A percentile compares a stretch with the other conserved stretches of the same genome.
Evolutionary conservation across 2,113 vertebrate species (phyloP).

Genomic region (Leptobrachium ailaonicum): DNA sequence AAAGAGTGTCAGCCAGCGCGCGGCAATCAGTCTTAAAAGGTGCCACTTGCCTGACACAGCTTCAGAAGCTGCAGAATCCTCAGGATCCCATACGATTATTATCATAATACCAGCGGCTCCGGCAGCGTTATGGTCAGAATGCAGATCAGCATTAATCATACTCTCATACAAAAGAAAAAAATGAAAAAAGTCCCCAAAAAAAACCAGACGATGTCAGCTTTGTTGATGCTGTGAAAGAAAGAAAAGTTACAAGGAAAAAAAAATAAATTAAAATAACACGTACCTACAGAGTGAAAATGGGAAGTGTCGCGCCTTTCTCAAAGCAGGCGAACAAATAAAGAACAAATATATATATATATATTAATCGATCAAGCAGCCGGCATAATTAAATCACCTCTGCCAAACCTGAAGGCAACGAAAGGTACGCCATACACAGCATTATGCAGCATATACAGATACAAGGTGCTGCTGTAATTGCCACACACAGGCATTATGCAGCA

Average conservation of each 20-base stretch:
- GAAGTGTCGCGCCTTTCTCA: slow-evolving; percentile 12
- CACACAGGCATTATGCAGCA: too few species aligned
- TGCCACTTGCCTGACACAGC: slow-evolving; percentile 54
- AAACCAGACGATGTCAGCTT: slow-evolving; percentile 52
- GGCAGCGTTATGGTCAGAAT: slow-evolving; percentile 58
- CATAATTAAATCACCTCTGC: slow-evolving; percentile 47
- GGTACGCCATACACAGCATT: too few species aligned
- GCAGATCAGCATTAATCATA: slow-evolving; percentile 57
- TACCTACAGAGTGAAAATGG: slow-evolving; percentile 46
- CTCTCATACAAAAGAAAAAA: slow-evolving; percentile 56
- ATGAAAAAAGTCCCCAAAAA: slow-evolving; percentile 56
- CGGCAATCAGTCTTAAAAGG: slow-evolving; percentile 64
- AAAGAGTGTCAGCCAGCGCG: slow-evolving; percentile 57
- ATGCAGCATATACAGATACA: too few species aligned
- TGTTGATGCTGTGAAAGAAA: slow-evolving; percentile 50
- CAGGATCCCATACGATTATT: slow-evolving; percentile 59
- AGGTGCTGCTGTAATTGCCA: too few species aligned
- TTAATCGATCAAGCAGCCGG: slow-evolving; percentile 49
- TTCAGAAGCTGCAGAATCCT: slow-evolving; percentile 55
- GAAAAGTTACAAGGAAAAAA: background rate
- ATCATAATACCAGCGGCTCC: slow-evolving; percentile 58
- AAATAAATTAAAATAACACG: slow-evolving; percentile 56
- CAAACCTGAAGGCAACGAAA: background rate
- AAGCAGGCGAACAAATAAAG: slow-evolving; percentile 49
- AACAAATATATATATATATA: slow-evolving; percentile 50